Percentiles rank a stretch among this genome's conserved stretches.
phyloP scores from a whole-genome alignment of 2,888 invertebrate genomes.

The Congeria kusceri region DNA sequence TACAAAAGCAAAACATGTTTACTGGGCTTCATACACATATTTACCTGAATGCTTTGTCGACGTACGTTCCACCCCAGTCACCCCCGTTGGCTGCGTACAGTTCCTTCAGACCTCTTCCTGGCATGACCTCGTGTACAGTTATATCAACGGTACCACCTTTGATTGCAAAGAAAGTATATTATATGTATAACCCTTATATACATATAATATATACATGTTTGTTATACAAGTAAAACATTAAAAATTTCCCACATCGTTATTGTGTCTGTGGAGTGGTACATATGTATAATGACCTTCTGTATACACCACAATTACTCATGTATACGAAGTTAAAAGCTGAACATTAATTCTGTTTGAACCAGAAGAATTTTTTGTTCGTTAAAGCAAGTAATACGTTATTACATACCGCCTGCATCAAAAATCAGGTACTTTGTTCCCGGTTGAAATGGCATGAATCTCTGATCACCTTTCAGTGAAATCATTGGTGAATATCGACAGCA shows the following conservation, averaged over 20 bases:
- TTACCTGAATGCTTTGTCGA: slow-evolving; percentile 44
- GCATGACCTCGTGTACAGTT: slow-evolving; percentile 48
- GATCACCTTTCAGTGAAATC: not conserved
- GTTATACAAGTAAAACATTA: no score
- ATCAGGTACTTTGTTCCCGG: slow-evolving; percentile 45
- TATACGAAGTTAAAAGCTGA: no score
- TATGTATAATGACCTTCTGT: no score
- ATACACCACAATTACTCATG: no score
- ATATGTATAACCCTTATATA: no score
- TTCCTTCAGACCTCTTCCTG: slow-evolving; percentile 30
- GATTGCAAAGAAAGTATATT: no score
- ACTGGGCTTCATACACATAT: not conserved
- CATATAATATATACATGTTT: no score
- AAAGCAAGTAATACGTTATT: not conserved
- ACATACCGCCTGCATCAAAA: slow-evolving; percentile 52
- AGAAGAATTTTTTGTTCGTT: no score
- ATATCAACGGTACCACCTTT: slow-evolving; percentile 55
- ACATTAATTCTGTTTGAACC: no score
- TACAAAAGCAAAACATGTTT: no score
- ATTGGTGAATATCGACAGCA: slow-evolving; percentile 35
- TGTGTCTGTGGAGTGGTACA: no score
- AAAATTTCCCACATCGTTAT: no score
- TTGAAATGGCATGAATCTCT: slow-evolving; percentile 22
- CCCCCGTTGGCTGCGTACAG: slow-evolving; percentile 49
- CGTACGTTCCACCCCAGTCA: slow-evolving; percentile 51